phyloP scores from a whole-genome alignment of 30 jellyfish, hydroid and myxozoan genomes.

The Aurelia aurita region DNA sequence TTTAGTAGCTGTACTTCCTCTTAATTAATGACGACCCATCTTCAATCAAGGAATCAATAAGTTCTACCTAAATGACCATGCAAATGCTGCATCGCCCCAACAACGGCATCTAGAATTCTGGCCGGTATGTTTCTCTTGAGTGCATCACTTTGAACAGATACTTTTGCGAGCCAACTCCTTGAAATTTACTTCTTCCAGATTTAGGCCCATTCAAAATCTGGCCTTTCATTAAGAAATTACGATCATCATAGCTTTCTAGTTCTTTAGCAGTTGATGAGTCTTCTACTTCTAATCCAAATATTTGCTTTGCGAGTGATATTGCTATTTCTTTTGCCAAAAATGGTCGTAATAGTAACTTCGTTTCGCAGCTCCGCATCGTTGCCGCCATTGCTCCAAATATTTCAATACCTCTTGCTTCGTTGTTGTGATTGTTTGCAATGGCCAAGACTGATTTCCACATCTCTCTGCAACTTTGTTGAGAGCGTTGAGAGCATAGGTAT shows the following conservation, averaged over 20 bases:
- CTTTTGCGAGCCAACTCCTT: neutral
- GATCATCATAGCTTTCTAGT: slow-evolving; percentile 50
- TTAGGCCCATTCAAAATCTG: neutral
- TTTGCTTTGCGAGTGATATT: neutral
- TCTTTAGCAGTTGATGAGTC: slow-evolving; percentile 26
- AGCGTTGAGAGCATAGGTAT: no score
- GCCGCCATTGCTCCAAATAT: neutral
- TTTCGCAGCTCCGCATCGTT: neutral
- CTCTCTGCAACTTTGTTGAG: no score
- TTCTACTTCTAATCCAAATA: slow-evolving; percentile 7
- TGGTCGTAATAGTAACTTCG: slow-evolving; percentile 22
- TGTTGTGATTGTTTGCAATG: no score
- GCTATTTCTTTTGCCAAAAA: neutral
- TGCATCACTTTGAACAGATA: slow-evolving; percentile 23
- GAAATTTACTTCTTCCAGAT: neutral
- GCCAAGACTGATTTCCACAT: no score
- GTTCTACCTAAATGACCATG: neutral
- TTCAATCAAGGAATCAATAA: neutral
- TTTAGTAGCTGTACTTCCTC: no score
- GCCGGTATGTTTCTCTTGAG: slow-evolving; percentile 13
- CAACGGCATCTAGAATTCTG: slow-evolving; percentile 24
- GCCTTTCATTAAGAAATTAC: slow-evolving; percentile 28
- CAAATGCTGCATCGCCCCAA: neutral
- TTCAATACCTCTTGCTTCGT: neutral
- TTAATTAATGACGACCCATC: no score